Conservation (phyloP, 2,113 vertebrate species). For the Rhagologus leucostigma region DNA sequence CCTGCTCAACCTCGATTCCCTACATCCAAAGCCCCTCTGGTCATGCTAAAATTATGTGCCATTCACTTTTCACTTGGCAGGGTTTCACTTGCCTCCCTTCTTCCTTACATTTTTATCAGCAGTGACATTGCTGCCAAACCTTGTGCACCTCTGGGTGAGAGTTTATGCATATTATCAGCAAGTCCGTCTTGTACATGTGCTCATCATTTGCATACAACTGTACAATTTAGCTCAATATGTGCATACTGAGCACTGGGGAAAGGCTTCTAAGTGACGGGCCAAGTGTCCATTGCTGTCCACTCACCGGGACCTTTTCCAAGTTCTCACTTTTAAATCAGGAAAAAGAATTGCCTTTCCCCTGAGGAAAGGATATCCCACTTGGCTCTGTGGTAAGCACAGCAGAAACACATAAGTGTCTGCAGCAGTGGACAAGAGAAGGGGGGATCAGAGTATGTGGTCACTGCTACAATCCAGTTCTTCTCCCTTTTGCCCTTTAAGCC, state of each 20-base stretch:
- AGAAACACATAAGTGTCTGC: neutral
- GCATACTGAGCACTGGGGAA: neutral
- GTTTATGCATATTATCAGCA: neutral
- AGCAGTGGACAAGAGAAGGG: neutral
- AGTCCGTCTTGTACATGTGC: neutral
- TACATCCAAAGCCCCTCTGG: neutral
- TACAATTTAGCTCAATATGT: neutral
- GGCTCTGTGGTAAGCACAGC: neutral
- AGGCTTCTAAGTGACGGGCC: neutral
- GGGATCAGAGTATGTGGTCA: accelerated
- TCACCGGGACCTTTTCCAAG: neutral
- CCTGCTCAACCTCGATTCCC: neutral
- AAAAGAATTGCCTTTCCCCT: neutral
- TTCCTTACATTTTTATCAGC: neutral
- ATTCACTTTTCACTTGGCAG: neutral
- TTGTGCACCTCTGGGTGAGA: neutral
- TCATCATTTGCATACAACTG: neutral
- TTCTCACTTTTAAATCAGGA: neutral
- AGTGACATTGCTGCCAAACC: neutral
- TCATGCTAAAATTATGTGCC: neutral
- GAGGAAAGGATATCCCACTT: neutral
- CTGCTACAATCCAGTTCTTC: neutral
- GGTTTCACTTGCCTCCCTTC: neutral
- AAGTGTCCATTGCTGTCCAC: neutral
- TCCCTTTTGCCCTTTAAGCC: neutral